Base-by-base conservation (phyloP, 1,140 invertebrate genomes). In the Drosophila tristis region DNA sequence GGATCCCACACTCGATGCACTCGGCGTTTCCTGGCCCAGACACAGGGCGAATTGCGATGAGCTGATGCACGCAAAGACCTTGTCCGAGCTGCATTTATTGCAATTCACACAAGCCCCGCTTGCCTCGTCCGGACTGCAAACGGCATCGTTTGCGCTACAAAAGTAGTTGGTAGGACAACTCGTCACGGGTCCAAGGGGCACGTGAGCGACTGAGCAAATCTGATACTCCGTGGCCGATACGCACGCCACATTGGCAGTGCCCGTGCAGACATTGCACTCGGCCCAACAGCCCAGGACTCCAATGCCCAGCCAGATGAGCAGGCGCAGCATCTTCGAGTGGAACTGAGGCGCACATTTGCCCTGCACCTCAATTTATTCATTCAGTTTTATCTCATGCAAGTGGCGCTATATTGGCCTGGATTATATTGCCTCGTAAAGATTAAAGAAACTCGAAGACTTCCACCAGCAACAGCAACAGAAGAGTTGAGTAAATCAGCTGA, bases 41-140 rank as follows among this genome's bases (percentile, higher is more conserved):
- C 79, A 81, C 45, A 81, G 5, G 5, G 74, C 68, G 2, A 78
- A 81, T 0, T 62, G 78, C 11, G 29, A 54, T 4, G 61, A 20
- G 11, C 66, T 16, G 23, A 75, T 23, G 47, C 79, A 81, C 25
- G 79, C 79, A 23, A 74, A 68, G 0, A 16, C 43, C 0, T 42
- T 51, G 0, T 35, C 23, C 0, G 0, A 0, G 29, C 48, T 67
- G 58, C 76, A 79, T 0, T 2, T 35, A 26, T 70, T 70, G 53
- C 66, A 70, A 2, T 20, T 65, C 20, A 20, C 0, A 35, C 66
- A 70, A 6, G 25, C 4, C 5, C n/a, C 6, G 4, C 1, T 4
- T 6, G 13, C 16, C 20, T 25, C 26, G 11, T 56, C 11, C 3
- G 45, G 13, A 25, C 44, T 57, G 43, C 74, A 77, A 15, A 70